phyloP scores from a whole-genome alignment of 1,140 invertebrate genomes.

The silkworm (Bombyx mori) region DNA sequence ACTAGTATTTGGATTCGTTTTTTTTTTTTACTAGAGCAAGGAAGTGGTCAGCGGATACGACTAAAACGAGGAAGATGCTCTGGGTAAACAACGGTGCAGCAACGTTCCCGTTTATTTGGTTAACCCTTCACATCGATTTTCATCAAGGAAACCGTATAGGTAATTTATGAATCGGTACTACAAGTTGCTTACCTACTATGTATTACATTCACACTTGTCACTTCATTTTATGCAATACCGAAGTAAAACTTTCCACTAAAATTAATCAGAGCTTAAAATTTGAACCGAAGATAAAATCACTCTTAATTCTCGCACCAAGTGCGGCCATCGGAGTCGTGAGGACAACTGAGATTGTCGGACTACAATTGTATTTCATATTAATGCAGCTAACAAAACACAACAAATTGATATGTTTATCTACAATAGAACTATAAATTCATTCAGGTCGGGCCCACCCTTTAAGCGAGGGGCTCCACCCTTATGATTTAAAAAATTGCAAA shows the following conservation, averaged over 20 bases:
- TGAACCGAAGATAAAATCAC: slow-evolving; percentile 17
- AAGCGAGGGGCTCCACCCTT: slow-evolving; percentile 60
- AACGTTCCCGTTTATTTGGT: slow-evolving; percentile 26
- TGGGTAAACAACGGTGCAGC: slow-evolving; percentile 26
- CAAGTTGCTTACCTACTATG: neutral
- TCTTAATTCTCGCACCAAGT: slow-evolving; percentile 25
- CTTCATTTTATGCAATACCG: neutral
- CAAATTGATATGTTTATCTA: slow-evolving; percentile 72
- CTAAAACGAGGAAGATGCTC: slow-evolving; percentile 25
- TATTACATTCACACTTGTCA: neutral
- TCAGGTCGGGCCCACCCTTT: slow-evolving; percentile 61
- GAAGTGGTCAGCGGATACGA: slow-evolving; percentile 58
- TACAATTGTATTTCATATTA: slow-evolving; percentile 61
- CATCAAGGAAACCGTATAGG: neutral
- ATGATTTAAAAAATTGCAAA: slow-evolving; percentile 66
- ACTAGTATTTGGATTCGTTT: slow-evolving; percentile 27
- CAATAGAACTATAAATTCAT: slow-evolving; percentile 66
- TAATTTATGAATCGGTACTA: neutral
- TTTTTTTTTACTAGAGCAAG: slow-evolving; percentile 35
- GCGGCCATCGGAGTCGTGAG: slow-evolving; percentile 39
- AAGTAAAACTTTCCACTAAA: slow-evolving; percentile 9
- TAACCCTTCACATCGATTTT: slow-evolving; percentile 14
- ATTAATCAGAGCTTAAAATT: slow-evolving; percentile 10
- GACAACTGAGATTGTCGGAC: slow-evolving; percentile 35
- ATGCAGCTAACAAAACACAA: slow-evolving; percentile 63